A percentile compares a stretch with the other conserved stretches of the same genome.
phyloP scores from a whole-genome alignment of 2,888 invertebrate genomes.

The Dione juno region DNA sequence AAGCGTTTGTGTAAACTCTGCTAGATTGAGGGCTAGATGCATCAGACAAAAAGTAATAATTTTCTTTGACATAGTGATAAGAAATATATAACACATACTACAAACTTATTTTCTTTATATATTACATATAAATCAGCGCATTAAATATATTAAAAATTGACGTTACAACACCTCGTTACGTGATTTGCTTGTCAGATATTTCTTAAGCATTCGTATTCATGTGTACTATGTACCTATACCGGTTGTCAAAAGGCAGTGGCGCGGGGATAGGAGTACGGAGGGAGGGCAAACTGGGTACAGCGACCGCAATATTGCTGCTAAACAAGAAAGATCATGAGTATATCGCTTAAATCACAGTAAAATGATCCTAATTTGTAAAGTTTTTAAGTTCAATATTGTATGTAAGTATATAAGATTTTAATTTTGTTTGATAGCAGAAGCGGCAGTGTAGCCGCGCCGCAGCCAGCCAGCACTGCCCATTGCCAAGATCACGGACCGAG shows the following conservation, averaged over 20 bases:
- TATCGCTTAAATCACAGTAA: background rate
- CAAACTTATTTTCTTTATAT: constrained; percentile 17
- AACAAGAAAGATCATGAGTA: constrained; percentile 16
- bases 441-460: constrained; percentile 59
- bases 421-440: constrained; percentile 30
- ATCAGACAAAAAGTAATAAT: background rate
- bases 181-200: constrained; percentile 79
- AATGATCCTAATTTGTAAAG: background rate
- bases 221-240: constrained; percentile 57
- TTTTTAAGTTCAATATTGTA: constrained; percentile 23
- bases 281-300: constrained; percentile 68
- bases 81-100: too few relatives aligned
- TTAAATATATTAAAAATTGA: constrained; percentile 44
- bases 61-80: background rate
- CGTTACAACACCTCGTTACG: constrained; percentile 57
- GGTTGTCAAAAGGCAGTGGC: constrained; percentile 76
- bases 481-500: constrained; percentile 85
- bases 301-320: constrained; percentile 71
- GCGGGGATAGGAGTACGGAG: constrained; percentile 53
- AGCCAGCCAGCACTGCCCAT: constrained; percentile 81
- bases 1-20: too few relatives aligned
- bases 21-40: too few relatives aligned
- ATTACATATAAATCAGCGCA: background rate
- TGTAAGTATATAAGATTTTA: constrained; percentile 15
- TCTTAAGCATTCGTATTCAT: constrained; percentile 69